A percentile compares a stretch with the other conserved stretches of the same genome.
Conservation (phyloP, 2,113 vertebrate genomes). For the Australoheros scitulus region DNA sequence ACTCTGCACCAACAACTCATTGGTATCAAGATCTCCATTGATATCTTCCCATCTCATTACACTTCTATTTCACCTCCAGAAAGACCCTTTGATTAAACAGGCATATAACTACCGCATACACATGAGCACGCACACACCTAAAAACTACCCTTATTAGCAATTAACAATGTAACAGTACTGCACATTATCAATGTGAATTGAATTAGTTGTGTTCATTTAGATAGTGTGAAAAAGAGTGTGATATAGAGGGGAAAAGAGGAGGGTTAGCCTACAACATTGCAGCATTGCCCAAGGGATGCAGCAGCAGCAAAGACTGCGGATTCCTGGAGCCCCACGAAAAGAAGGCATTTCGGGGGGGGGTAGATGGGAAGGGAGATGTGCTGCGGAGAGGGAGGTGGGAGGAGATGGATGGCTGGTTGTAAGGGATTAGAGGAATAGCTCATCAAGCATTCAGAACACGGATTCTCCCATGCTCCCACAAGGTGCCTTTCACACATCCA, state of each 20-base stretch:
- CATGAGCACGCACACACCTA: neutral
- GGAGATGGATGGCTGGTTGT: constrained; percentile 65
- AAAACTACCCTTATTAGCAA: constrained; percentile 7
- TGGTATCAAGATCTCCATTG: constrained; percentile 33
- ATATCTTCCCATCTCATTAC: constrained; percentile 61
- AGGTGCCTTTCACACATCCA: constrained; percentile 78
- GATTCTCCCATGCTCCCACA: constrained; percentile 53
- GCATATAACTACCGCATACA: constrained; percentile 6
- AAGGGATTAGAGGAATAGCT: constrained; percentile 72
- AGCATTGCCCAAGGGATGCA: constrained; percentile 49
- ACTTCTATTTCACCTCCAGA: constrained; percentile 45
- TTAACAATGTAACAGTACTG: constrained; percentile 9
- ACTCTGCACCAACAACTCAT: constrained; percentile 22
- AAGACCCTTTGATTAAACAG: constrained; percentile 48
- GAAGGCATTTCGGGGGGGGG: constrained; percentile 66
- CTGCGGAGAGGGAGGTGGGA: constrained; percentile 56
- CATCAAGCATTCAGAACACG: constrained; percentile 73
- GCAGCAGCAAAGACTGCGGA: constrained; percentile 43
- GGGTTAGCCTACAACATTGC: constrained; percentile 30
- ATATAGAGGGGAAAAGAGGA: neutral
- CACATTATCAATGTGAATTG: constrained; percentile 48
- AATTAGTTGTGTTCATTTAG: constrained; percentile 25
- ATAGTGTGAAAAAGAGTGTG: constrained; percentile 13
- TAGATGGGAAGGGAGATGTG: constrained; percentile 46
- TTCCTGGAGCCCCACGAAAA: constrained; percentile 61